Evolutionary conservation across 2,113 vertebrate genomes (phyloP).

Genomic region (Alligator sinensis): DNA sequence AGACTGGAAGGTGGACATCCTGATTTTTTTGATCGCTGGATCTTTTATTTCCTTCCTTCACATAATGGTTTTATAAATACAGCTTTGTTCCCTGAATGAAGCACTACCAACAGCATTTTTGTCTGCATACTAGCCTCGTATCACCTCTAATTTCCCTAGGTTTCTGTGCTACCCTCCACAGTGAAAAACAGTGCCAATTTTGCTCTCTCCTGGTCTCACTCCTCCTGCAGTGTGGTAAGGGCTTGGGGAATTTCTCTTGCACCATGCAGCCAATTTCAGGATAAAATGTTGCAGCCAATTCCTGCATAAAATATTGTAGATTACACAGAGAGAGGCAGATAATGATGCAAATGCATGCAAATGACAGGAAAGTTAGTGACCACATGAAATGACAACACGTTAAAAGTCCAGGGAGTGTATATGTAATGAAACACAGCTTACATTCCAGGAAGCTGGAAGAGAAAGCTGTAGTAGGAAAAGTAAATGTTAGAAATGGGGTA

Average conservation of each 20-base stretch:
- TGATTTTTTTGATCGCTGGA: not conserved
- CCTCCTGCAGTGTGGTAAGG: rapidly evolving
- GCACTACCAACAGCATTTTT: rapidly evolving
- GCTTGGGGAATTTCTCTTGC: not conserved
- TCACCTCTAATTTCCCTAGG: not conserved
- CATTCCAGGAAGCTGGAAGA: not conserved
- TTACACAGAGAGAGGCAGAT: rapidly evolving
- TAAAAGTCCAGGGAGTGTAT: not conserved
- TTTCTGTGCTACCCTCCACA: not conserved
- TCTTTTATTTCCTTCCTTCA: not conserved
- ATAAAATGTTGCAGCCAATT: rapidly evolving
- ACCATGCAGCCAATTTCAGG: rapidly evolving
- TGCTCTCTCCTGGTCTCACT: rapidly evolving
- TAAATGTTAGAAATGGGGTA: not conserved
- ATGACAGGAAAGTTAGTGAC: rapidly evolving
- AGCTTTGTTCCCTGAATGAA: not conserved
- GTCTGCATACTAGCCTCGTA: rapidly evolving
- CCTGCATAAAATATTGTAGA: not conserved
- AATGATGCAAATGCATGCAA: rapidly evolving
- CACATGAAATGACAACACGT: rapidly evolving
- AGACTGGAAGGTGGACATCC: not conserved
- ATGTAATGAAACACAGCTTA: not conserved
- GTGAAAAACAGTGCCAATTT: rapidly evolving
- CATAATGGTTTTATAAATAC: not conserved
- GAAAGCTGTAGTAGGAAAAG: rapidly evolving